Evolutionary conservation across 2,113 vertebrate genomes (phyloP).

Genomic region (Polypterus senegalus): DNA sequence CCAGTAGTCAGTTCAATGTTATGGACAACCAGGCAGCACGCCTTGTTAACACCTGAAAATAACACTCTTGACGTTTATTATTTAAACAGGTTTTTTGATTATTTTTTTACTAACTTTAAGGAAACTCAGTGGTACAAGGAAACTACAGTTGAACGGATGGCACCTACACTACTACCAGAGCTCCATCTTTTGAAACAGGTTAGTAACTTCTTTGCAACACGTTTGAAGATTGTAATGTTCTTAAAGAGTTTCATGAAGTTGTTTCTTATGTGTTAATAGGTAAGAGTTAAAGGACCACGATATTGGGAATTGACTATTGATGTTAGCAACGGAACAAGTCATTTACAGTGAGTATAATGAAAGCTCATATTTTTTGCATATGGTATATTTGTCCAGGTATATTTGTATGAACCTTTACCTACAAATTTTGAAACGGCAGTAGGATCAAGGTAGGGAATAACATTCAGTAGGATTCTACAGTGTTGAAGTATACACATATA

Average conservation of each 20-base stretch:
- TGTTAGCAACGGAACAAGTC: slow-evolving; percentile 73
- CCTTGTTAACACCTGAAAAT: background rate
- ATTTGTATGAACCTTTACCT: too few species aligned
- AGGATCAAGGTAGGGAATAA: too few species aligned
- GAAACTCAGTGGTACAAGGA: slow-evolving; percentile 85
- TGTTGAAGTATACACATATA: too few species aligned
- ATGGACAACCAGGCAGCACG: background rate
- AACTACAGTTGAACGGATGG: slow-evolving; percentile 88
- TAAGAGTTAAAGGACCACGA: slow-evolving; percentile 90
- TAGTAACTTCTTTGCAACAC: slow-evolving; percentile 12
- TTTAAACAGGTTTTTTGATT: background rate
- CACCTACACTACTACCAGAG: slow-evolving; percentile 86
- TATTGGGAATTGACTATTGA: slow-evolving; percentile 93
- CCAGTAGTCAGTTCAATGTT: background rate
- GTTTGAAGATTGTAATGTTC: background rate
- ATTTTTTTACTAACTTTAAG: slow-evolving; percentile 33
- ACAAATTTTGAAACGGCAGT: too few species aligned
- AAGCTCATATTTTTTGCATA: too few species aligned
- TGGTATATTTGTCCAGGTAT: too few species aligned
- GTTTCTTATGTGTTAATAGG: slow-evolving; percentile 47
- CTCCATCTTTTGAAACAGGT: slow-evolving; percentile 86
- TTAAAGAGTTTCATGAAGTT: too few species aligned
- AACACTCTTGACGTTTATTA: too few species aligned
- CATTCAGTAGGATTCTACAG: too few species aligned
- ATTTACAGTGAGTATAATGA: slow-evolving; percentile 70